Base-by-base conservation (phyloP, 2,113 vertebrate genomes). In the Tetraodon nigroviridis region DNA sequence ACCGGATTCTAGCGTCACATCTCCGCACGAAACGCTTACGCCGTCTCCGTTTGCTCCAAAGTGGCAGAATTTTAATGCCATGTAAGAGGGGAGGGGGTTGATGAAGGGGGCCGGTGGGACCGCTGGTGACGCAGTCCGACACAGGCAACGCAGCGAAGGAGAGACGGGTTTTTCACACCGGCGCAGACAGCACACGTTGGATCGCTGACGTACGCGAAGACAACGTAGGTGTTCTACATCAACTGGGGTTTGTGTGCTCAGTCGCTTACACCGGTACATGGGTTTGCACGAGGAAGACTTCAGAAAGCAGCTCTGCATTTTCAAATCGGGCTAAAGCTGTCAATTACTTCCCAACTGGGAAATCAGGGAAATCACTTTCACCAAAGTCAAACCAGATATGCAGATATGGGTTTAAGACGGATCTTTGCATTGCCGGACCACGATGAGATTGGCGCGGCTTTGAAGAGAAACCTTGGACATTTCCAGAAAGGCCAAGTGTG, bases 211-310 rank as follows among this genome's bases (percentile, higher is more conserved):
- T 1, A 67, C 70, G 61, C 19, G 45, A 21, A 7, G 27, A 8
- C 19, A 55, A 40, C 32, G 5, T 40, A n/a, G 19, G 54, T 29
- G 53, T 32, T 18, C 51, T 48, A 47, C 50, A 52, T 19, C 58
- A 58, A 58, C 16, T 20, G 24, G 15, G 3, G 18, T 67, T 11
- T 50, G 62, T 20, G 69, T 65, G 67, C 64, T 61, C 64, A 55
- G 73, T 79, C 55, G 55, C 61, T 66, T 67, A 59, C 71, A 67
- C 40, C 50, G 63, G 57, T 67, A 14, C 69, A 68, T 52, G 59
- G 27, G 65, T 59, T 75, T 13, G 42, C 68, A 71, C 58, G 18
- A 76, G 82, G 80, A 86, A 88, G 84, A 86, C 82, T 83, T 76
- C 22, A 70, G 62, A 59, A 58, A 48, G 62, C 51, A 54, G 59